These are phyloP conservation scores for Amphilophus citrinellus DNA, from an alignment of 2,113 vertebrate species.

Conservation along the genomic window DNA sequence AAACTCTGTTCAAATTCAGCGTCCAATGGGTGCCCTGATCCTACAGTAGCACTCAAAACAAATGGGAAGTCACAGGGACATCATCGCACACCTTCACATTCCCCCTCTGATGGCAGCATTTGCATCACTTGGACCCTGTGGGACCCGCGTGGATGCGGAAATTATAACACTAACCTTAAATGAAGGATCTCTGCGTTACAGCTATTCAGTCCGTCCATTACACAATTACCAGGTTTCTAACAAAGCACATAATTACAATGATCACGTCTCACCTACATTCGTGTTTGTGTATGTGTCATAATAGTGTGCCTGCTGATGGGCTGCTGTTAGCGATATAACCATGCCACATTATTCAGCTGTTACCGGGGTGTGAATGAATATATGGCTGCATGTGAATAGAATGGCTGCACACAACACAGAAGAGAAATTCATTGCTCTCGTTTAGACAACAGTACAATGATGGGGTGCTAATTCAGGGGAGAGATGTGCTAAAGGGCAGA, in stretches of 20 bases:
- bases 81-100: not conserved
- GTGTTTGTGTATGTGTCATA: not conserved
- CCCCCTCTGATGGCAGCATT: not conserved
- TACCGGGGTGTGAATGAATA: constrained; percentile 12
- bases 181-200: not conserved
- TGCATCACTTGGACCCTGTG: not conserved
- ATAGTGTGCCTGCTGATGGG: constrained; percentile 6
- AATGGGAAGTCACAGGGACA: not conserved
- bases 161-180: not conserved
- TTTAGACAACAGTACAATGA: constrained; percentile 38
- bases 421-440: constrained; percentile 19
- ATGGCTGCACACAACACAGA: constrained; percentile 23
- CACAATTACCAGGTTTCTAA: not conserved
- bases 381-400: constrained; percentile 9
- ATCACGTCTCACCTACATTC: not conserved
- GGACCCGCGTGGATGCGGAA: not conserved
- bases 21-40: not conserved
- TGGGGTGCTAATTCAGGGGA: not conserved
- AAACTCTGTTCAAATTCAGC: not conserved
- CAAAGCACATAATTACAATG: not conserved
- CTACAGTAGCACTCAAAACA: not conserved
- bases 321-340: not conserved
- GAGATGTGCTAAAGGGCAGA: not conserved
- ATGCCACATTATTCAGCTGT: constrained; percentile 12
- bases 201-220: not conserved